Percentiles rank a stretch among this genome's conserved stretches.
These are phyloP conservation scores for Trachurus trachurus DNA, from an alignment of 2,797 vertebrate species.

Conservation along the genomic window DNA sequence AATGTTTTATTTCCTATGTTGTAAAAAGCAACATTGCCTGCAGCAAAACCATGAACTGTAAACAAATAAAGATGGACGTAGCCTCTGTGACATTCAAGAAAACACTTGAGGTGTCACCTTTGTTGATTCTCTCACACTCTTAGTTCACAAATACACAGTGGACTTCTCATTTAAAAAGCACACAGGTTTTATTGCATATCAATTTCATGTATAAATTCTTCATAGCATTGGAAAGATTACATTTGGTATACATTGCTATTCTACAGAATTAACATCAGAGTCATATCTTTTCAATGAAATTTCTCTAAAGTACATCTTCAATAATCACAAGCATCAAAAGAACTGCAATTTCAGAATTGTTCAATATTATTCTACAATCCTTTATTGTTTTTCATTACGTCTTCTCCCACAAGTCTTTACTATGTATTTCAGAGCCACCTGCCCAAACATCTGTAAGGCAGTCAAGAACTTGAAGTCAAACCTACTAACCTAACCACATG, in stretches of 20 bases:
- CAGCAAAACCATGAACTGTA: too few relatives aligned
- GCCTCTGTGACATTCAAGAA: not conserved
- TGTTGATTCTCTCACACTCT: not conserved
- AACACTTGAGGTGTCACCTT: not conserved
- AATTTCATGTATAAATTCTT: constrained; percentile 99
- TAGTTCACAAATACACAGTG: constrained; percentile 36
- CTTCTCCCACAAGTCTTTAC: constrained; percentile 86
- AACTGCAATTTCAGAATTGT: constrained; percentile 91
- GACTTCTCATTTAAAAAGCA: constrained; percentile 93
- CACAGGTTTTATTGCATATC: constrained; percentile 99
- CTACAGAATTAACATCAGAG: constrained; percentile 98
- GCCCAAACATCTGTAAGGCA: constrained; percentile 86
- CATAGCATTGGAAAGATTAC: constrained; percentile 99
- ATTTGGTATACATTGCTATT: constrained; percentile 99
- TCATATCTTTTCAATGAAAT: constrained; percentile 93
- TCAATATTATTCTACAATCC: constrained; percentile 92
- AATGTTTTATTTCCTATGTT: too few relatives aligned
- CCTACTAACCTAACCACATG: constrained; percentile 92
- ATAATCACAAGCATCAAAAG: constrained; percentile 95
- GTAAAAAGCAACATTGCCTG: too few relatives aligned
- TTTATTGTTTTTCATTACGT: constrained; percentile 88
- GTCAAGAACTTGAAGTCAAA: constrained; percentile 90
- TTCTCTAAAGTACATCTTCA: constrained; percentile 95
- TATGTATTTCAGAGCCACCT: constrained; percentile 85
- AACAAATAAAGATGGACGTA: too few relatives aligned